Base-by-base conservation (phyloP, 1,140 invertebrate genomes). In the Acromyrmex charruanus region DNA sequence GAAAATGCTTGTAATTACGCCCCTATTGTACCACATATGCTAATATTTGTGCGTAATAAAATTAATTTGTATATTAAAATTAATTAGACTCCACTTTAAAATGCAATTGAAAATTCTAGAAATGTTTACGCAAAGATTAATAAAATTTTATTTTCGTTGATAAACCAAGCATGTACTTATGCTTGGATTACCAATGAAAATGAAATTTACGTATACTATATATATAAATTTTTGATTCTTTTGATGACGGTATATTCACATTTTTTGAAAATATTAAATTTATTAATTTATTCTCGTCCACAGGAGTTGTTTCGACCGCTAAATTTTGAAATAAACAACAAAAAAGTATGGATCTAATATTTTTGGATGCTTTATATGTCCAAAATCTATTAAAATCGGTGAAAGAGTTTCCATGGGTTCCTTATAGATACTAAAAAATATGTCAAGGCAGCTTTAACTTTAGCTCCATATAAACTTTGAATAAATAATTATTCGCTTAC, bases 31-130 rank as follows among this genome's bases (percentile, higher is more conserved):
- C 5, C 28, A 39, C 25, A 39, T 81, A 39, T 61, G 21, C 14
- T n/a, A 55, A 81, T 71, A 81, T 39, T 55, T 69, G 14, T n/a
- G 77, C 28, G 55, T 18, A 55, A 69, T 81, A 25, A 69, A 68
- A 9, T 69, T 55, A 69, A 68, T 25, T 35, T 53, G 16, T n/a
- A 65, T 21, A 16, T 55, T 18, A 53, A 69, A n/a, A 69, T 68
- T 55, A 55, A 79, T 7, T 79, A 35, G 9, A 55, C 9, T 39
- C 1, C 2, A 21, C 14, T 39, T 69, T 21, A 69, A 39, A 80
- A 49, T 39, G 14, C 0, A 2, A 35, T 7, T 18, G 31, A 58
- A 35, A 51, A 35, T 66, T 68, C 2, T 7, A 14, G 7, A 51
- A 53, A 28, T n/a, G 5, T 3, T 61, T 63, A 35, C 7, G 28